Conservation (phyloP, 2,888 invertebrate species). For the Erannis defoliaria region DNA sequence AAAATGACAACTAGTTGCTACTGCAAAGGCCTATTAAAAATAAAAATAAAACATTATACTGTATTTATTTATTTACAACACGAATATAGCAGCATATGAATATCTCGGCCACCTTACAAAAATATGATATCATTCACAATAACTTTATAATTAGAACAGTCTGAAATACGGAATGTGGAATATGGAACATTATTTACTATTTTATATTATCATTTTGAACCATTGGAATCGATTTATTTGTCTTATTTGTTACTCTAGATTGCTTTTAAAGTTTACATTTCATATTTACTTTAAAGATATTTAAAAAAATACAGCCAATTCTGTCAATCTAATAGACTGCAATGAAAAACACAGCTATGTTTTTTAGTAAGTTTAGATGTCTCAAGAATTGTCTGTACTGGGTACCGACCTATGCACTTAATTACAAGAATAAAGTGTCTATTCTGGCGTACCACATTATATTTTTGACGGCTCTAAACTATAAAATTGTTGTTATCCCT, state of each 20-base stretch:
- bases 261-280: not conserved
- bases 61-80: constrained; percentile 47
- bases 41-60: constrained; percentile 17
- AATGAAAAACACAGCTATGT: too few relatives aligned
- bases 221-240: constrained; percentile 14
- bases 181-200: constrained; percentile 19
- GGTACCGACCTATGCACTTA: too few relatives aligned
- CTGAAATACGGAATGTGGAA: constrained; percentile 54
- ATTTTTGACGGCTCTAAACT: too few relatives aligned
- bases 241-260: constrained; percentile 1
- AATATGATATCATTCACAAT: constrained; percentile 59
- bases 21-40: not conserved
- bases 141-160: constrained; percentile 54
- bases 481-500: too few relatives aligned
- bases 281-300: not conserved
- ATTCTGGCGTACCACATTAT: too few relatives aligned
- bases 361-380: too few relatives aligned
- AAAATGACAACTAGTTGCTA: not conserved
- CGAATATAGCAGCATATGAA: constrained; percentile 75
- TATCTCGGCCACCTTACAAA: constrained; percentile 70
- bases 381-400: too few relatives aligned
- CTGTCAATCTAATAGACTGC: too few relatives aligned
- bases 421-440: too few relatives aligned
- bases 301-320: too few relatives aligned
- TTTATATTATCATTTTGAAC: constrained; percentile 4